Evolutionary conservation across 2,888 invertebrate genomes (phyloP), one percentile per base, ranked within the genome.

Genomic region (Drosophila phalerata): DNA sequence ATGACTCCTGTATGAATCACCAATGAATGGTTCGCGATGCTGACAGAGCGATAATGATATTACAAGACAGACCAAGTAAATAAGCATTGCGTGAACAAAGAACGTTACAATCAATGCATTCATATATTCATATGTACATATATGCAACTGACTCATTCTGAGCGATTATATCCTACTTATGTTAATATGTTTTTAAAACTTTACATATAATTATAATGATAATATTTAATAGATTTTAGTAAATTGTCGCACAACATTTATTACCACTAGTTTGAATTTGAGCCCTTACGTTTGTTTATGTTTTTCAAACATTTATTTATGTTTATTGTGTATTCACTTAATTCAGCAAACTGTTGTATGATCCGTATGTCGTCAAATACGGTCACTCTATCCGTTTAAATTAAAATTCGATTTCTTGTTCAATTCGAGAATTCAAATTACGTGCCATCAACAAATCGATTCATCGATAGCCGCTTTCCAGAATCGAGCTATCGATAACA

Each of bases 401-500:
- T 25, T 15, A n/a, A 11, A 17, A 10, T n/a, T n/a, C 5, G 11
- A 37, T 51, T 42, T 4, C 2, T 42, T 11, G 11, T 42, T 19
- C 11, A 6, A 13, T 13, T 43, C n/a, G 34, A 6, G 17, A 32
- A 47, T 34, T 37, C 25, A 37, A 52, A 34, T 32, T 17, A 5
- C n/a, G 25, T 28, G 22, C 13, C 28, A 34, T 25, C 17, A n/a
- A 28, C 11, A 32, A n/a, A 28, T 2, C 28, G 6, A 25, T 10
- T 56, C 22, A 47, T 60, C 69, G 74, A 57, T 53, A 30, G 11
- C 2, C 3, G 0, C 0, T 0, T 0, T n/a, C 11, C 58, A 10
- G 4, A 0, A 34, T 5, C 13, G 8, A 28, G 5, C 11, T 19
- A 64, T 67, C 76, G 75, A 75, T 75, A 63, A 22, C 5, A 61